A percentile compares a stretch with the other conserved stretches of the same genome.
Conservation (phyloP, 2,113 vertebrate species). For the Ardeotis arabs region DNA sequence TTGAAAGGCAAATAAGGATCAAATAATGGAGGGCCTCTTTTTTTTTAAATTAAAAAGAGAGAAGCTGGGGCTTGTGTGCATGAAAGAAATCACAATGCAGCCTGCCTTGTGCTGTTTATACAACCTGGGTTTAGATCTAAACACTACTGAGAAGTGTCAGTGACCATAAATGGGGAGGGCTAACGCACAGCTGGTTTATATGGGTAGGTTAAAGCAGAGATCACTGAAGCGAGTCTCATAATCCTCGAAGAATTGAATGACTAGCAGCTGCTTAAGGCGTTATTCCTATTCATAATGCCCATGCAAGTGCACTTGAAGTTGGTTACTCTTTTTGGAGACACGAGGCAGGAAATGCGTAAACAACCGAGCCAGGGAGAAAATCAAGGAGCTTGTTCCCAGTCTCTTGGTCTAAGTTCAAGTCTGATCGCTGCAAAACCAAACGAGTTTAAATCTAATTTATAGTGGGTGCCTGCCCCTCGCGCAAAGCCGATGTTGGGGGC, state of each 20-base stretch:
- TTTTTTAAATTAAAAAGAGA: background rate
- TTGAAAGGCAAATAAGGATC: conserved; percentile 46
- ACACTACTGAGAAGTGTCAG: conserved; percentile 21
- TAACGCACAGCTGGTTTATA: conserved; percentile 32
- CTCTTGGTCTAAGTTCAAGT: background rate
- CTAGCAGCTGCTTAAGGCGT: conserved; percentile 49
- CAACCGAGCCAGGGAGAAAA: background rate
- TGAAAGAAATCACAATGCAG: conserved; percentile 36
- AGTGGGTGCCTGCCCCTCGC: accelerated
- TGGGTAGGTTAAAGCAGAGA: conserved; percentile 48
- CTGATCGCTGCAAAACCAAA: background rate
- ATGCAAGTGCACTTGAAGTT: conserved; percentile 35
- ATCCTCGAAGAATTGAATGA: conserved; percentile 19
- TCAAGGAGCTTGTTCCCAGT: background rate
- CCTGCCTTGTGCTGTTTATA: conserved; percentile 49
- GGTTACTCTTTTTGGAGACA: conserved; percentile 38
- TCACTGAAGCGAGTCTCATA: conserved; percentile 37
- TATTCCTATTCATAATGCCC: conserved; percentile 29
- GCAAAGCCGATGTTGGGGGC: accelerated
- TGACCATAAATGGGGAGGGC: conserved; percentile 48
- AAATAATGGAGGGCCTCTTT: conserved; percentile 24
- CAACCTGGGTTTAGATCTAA: conserved; percentile 39
- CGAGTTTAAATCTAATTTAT: background rate
- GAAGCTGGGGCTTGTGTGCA: background rate
- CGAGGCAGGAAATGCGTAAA: conserved; percentile 11